Evolutionary conservation across 2,888 invertebrate species (phyloP).

Genomic region (Meiosimyza platycephala): DNA sequence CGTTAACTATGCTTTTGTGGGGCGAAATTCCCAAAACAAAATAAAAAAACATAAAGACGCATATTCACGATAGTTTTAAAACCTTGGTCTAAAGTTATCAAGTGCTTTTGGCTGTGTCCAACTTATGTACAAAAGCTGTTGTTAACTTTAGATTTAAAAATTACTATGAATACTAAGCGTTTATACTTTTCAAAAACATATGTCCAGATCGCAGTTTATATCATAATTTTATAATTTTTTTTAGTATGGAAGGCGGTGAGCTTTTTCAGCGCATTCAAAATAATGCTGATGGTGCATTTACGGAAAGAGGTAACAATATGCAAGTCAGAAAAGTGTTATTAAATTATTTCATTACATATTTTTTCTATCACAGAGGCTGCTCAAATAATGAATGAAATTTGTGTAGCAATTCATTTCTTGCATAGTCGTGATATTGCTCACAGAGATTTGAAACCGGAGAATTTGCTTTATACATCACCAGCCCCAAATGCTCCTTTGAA

Average conservation of each 20-base stretch:
- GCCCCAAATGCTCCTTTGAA: conserved; percentile 86
- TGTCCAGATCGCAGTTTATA: not conserved
- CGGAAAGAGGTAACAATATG: conserved; percentile 76
- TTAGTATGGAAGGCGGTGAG: conserved; percentile 97
- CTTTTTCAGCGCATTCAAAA: conserved; percentile 97
- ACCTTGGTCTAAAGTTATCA: too few relatives aligned
- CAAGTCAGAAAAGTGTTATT: not conserved
- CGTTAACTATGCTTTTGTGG: too few relatives aligned
- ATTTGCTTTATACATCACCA: conserved; percentile 87
- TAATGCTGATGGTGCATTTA: conserved; percentile 90
- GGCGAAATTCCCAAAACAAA: too few relatives aligned
- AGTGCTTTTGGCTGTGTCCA: too few relatives aligned
- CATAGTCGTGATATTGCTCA: conserved; percentile 97
- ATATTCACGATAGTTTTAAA: too few relatives aligned
- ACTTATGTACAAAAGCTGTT: too few relatives aligned
- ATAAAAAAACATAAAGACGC: too few relatives aligned
- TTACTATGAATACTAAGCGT: too few relatives aligned
- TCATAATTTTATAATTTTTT: conserved; percentile 45
- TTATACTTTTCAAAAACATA: too few relatives aligned
- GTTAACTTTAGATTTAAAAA: too few relatives aligned
- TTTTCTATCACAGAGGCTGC: conserved; percentile 79
- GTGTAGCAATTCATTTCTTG: conserved; percentile 91
- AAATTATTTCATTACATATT: conserved; percentile 13
- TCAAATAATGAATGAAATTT: conserved; percentile 96
- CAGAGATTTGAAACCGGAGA: conserved; percentile 97